phyloP scores from a whole-genome alignment of 2,113 vertebrate species.

The Calyptomena viridis region DNA sequence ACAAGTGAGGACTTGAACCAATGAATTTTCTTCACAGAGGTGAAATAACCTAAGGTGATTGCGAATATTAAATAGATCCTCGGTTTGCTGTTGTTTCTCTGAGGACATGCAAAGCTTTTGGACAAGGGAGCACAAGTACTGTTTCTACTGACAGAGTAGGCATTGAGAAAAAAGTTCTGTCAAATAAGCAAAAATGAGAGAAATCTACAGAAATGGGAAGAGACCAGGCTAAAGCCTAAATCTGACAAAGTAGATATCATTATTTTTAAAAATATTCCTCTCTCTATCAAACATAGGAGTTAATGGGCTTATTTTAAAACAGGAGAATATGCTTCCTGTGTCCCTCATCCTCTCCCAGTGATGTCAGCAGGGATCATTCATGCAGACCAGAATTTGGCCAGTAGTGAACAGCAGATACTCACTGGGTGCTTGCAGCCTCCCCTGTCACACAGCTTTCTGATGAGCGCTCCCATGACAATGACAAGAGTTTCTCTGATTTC shows the following conservation, averaged over 20 bases:
- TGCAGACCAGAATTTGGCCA: background rate
- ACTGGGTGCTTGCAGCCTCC: conserved; percentile 88
- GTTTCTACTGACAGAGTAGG: background rate
- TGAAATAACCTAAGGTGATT: background rate
- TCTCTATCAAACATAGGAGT: background rate
- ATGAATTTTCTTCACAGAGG: background rate
- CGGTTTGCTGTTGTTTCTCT: background rate
- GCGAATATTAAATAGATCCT: background rate
- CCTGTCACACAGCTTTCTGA: conserved; percentile 87
- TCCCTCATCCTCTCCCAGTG: background rate
- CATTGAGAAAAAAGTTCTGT: background rate
- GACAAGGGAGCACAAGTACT: background rate
- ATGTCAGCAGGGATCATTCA: background rate
- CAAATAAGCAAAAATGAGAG: background rate
- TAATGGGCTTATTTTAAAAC: background rate
- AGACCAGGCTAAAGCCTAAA: background rate
- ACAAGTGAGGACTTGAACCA: background rate
- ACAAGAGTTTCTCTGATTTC: conserved; percentile 92
- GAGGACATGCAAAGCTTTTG: background rate
- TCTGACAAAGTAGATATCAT: background rate
- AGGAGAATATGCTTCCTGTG: background rate
- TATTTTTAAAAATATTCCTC: background rate
- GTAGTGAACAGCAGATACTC: conserved; percentile 54
- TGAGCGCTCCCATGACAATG: conserved; percentile 88
- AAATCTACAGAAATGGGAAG: background rate